Conservation (phyloP, 1,140 invertebrate genomes). For the Drosophila paulistorum region DNA sequence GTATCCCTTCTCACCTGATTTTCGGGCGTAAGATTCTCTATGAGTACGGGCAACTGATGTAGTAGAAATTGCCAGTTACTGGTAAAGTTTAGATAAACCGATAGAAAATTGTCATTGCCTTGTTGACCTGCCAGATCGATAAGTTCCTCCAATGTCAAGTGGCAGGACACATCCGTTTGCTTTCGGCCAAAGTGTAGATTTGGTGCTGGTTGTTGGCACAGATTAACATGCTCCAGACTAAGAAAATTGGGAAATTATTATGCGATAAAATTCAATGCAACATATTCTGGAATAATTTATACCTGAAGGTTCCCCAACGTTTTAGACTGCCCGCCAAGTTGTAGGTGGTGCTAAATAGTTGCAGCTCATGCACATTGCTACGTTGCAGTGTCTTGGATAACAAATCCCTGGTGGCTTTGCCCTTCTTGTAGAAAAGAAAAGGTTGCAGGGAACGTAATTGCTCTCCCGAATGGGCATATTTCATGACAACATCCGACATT, state of each 20-base stretch:
- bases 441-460: conserved; percentile 83
- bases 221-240: conserved; percentile 83
- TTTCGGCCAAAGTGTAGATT: conserved; percentile 29
- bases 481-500: conserved; percentile 81
- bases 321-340: conserved; percentile 56
- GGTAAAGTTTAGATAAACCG: conserved; percentile 84
- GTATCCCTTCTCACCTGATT: conserved; percentile 54
- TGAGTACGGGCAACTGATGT: conserved; percentile 86
- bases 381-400: conserved; percentile 53
- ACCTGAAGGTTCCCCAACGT: conserved; percentile 79
- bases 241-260: background rate
- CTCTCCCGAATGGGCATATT: conserved; percentile 78
- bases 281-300: too few species aligned
- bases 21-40: conserved; percentile 79
- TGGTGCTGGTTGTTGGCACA: conserved; percentile 63
- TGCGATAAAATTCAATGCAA: too few species aligned
- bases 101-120: conserved; percentile 84
- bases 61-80: conserved; percentile 76
- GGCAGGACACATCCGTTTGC: conserved; percentile 83
- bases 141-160: conserved; percentile 84
- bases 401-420: conserved; percentile 83
- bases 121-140: conserved; percentile 75
- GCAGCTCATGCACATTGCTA: conserved; percentile 42
- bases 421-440: conserved; percentile 84
- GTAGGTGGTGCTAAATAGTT: conserved; percentile 79